Evolutionary conservation across 2,113 vertebrate genomes (phyloP).

Genomic region (Phrynocephalus versicolor): DNA sequence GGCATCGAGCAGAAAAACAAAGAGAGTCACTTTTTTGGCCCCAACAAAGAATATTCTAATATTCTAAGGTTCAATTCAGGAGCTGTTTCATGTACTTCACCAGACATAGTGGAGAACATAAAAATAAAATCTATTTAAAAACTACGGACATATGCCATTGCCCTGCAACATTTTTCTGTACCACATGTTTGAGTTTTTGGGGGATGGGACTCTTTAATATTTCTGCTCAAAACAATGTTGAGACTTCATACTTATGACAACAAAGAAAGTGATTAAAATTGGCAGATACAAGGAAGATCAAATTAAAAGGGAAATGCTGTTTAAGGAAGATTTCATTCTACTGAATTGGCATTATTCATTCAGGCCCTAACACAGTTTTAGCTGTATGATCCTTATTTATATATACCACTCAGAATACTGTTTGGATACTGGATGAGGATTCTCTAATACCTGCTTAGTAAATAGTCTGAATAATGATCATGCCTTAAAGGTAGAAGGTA

Average conservation of each 20-base stretch:
- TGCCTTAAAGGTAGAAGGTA: too few species aligned
- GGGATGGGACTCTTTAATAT: too few species aligned
- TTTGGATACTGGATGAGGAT: not conserved
- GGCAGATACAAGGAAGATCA: not conserved
- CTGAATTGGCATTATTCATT: not conserved
- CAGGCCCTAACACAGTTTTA: not conserved
- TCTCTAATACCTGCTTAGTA: not conserved
- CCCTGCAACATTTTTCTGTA: not conserved
- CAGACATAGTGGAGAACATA: too few species aligned
- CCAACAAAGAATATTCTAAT: constrained; percentile 21
- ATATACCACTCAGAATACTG: not conserved
- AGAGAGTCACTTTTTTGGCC: constrained; percentile 22
- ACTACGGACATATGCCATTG: too few species aligned
- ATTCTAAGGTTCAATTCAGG: constrained; percentile 17
- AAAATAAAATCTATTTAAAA: too few species aligned
- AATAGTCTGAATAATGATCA: too few species aligned
- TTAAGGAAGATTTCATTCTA: not conserved
- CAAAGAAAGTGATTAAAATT: not conserved
- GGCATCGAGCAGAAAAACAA: constrained; percentile 21
- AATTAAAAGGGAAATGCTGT: not conserved
- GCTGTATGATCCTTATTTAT: not conserved
- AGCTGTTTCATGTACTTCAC: not conserved
- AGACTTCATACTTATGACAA: not conserved
- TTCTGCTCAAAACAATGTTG: too few species aligned
- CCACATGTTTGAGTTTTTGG: too few species aligned